Percentiles rank a stretch among this genome's conserved stretches.
Evolutionary conservation across 2,113 vertebrate genomes (phyloP).

Genomic region (Sterna hirundo): DNA sequence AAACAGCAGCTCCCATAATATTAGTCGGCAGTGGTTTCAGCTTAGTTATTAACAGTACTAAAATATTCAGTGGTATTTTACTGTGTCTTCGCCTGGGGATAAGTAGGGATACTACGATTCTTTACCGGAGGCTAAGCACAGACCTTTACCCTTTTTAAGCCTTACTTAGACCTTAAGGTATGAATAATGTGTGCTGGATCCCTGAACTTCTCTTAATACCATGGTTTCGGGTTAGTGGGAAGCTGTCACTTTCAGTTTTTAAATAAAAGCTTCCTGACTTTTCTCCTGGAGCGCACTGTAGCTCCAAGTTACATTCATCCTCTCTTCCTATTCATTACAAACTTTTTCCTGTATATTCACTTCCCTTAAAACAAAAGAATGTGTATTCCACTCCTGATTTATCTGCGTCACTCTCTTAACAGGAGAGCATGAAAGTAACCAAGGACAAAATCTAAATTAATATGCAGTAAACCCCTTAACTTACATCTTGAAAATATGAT

Average conservation of each 20-base stretch:
- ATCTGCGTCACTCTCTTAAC: not conserved
- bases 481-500: not conserved
- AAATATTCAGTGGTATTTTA: not conserved
- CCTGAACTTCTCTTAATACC: not conserved
- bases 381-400: not conserved
- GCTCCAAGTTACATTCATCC: fast-evolving
- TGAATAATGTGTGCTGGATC: not conserved
- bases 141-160: not conserved
- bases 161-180: not conserved
- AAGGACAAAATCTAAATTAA: not conserved
- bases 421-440: not conserved
- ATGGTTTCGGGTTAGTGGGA: not conserved
- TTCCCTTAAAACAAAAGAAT: not conserved
- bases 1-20: not conserved
- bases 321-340: not conserved
- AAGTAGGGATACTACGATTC: not conserved
- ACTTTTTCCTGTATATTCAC: not conserved
- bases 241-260: not conserved
- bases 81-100: not conserved
- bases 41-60: not conserved
- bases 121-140: not conserved
- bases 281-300: not conserved
- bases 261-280: not conserved
- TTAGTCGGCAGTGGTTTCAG: not conserved
- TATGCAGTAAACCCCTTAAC: not conserved